Percentiles rank a stretch among this genome's conserved stretches.
These are phyloP conservation scores for Protobothrops flavoviridis DNA, from an alignment of 2,113 vertebrate species.

Conservation along the genomic window DNA sequence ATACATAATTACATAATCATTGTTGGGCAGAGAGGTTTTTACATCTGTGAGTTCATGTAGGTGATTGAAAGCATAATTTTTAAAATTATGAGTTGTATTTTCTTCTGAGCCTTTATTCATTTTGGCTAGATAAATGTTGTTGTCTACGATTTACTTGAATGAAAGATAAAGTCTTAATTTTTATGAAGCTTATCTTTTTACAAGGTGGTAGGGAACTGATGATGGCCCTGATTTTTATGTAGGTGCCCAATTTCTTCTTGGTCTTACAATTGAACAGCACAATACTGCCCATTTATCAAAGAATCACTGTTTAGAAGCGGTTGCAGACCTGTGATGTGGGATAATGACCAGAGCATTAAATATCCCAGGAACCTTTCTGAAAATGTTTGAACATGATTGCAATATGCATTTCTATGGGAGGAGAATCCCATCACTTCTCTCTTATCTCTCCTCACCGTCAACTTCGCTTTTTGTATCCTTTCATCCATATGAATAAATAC, in stretches of 20 bases:
- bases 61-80: slow-evolving; percentile 51
- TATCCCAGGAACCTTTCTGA: not conserved
- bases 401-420: not conserved
- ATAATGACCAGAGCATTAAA: not conserved
- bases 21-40: not conserved
- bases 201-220: not conserved
- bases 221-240: slow-evolving; percentile 4
- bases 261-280: not conserved
- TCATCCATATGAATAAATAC: not conserved
- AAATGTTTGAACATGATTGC: not conserved
- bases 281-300: accelerated
- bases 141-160: slow-evolving; percentile 43
- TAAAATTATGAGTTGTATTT: slow-evolving; percentile 44
- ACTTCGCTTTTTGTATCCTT: too few relatives aligned
- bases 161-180: slow-evolving; percentile 3
- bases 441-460: not conserved
- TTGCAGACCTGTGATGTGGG: not conserved
- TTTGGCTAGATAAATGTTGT: slow-evolving; percentile 10
- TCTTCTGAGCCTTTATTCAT: slow-evolving; percentile 54
- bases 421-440: not conserved
- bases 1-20: not conserved
- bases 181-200: not conserved
- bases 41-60: not conserved
- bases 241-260: not conserved
- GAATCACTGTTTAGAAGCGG: accelerated